Percentiles rank a stretch among this genome's conserved stretches.
These are phyloP conservation scores for Sinelater perroti DNA, from an alignment of 2,888 invertebrate genomes.

Conservation along the genomic window DNA sequence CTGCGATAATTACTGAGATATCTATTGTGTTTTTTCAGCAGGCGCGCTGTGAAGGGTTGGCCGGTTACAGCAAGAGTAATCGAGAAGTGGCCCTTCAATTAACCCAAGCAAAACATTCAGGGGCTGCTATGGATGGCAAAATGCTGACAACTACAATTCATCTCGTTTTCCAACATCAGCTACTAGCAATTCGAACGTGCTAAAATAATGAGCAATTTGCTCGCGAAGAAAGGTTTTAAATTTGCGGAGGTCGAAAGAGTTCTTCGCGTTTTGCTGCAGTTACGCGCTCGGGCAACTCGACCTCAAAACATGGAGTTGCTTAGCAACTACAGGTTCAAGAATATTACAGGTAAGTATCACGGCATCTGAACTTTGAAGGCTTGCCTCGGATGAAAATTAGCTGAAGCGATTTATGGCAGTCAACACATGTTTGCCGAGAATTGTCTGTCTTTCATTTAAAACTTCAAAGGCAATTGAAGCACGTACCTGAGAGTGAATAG, in stretches of 20 bases:
- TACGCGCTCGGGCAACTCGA: slow-evolving; percentile 12
- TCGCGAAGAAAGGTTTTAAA: background rate
- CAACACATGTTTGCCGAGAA: background rate
- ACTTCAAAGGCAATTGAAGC: slow-evolving; percentile 6
- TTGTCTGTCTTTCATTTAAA: background rate
- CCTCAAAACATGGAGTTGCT: slow-evolving; percentile 36
- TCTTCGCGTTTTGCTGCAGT: slow-evolving; percentile 19
- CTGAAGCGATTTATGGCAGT: background rate
- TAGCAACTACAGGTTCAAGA: slow-evolving; percentile 25
- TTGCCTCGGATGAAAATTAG: background rate
- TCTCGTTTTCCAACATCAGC: background rate
- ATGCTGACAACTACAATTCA: background rate
- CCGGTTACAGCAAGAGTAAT: background rate
- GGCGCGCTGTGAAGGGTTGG: background rate
- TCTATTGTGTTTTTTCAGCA: slow-evolving; percentile 2
- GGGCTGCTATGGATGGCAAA: slow-evolving; percentile 2
- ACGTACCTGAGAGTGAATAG: slow-evolving; percentile 90
- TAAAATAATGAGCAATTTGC: slow-evolving; percentile 8
- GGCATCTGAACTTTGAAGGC: slow-evolving; percentile 6
- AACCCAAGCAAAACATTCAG: background rate
- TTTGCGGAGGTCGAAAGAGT: slow-evolving; percentile 11
- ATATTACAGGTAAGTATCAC: slow-evolving; percentile 14
- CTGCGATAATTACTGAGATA: background rate
- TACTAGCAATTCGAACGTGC: background rate
- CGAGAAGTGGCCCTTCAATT: background rate